Percentiles rank a stretch among this genome's conserved stretches.
phyloP scores from a whole-genome alignment of 2,797 vertebrate genomes.

The Numenius phaeopus region DNA sequence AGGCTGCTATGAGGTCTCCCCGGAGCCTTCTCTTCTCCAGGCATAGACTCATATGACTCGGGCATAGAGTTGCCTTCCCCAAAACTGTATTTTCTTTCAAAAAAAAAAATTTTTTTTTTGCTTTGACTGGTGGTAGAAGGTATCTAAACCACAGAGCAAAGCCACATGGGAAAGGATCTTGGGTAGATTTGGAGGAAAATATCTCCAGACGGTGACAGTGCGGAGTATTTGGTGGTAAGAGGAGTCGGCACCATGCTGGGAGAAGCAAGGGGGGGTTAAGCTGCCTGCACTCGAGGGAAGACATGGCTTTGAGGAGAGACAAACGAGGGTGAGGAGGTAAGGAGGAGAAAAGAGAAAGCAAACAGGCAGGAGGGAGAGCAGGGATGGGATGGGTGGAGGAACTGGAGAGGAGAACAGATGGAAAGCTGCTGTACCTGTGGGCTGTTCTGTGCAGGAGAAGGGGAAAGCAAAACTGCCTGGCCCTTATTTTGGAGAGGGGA shows the following conservation, averaged over 20 bases:
- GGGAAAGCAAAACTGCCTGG: background rate
- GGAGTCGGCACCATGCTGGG: accelerated
- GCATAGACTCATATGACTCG: background rate
- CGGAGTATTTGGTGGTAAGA: background rate
- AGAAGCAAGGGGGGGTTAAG: background rate
- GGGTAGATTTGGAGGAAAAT: background rate
- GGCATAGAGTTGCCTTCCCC: background rate
- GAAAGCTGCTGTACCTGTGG: background rate
- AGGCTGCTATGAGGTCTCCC: no score
- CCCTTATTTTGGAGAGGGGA: background rate
- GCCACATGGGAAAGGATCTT: background rate
- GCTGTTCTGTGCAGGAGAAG: background rate
- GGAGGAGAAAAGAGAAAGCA: background rate
- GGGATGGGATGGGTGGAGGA: background rate
- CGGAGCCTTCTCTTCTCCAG: no score
- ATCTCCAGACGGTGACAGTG: background rate
- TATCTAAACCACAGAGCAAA: background rate
- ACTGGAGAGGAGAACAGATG: background rate
- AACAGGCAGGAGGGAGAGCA: background rate
- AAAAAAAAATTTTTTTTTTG: background rate
- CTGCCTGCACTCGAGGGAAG: accelerated
- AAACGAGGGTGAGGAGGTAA: background rate
- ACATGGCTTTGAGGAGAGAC: background rate
- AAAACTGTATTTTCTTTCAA: background rate
- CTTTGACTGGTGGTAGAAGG: background rate